Evolutionary conservation across 2,888 invertebrate genomes (phyloP).

Genomic region (Drosophila ezoana): DNA sequence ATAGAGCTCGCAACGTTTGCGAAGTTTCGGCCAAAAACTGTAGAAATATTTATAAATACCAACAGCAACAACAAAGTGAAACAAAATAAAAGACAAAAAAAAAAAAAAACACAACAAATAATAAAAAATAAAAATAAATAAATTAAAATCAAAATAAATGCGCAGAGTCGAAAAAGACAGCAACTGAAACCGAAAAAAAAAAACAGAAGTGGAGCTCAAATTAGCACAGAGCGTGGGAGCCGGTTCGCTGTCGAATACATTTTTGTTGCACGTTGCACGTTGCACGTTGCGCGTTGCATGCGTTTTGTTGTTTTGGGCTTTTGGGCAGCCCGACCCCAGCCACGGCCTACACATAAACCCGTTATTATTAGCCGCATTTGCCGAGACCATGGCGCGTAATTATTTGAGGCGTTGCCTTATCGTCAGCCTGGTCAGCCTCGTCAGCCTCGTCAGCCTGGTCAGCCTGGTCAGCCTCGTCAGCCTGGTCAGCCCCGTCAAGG

Average conservation of each 20-base stretch:
- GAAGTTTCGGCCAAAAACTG: constrained; percentile 52
- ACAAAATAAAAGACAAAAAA: constrained; percentile 8
- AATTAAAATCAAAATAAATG: constrained; percentile 44
- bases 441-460: constrained; percentile 9
- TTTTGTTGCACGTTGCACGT: constrained; percentile 16
- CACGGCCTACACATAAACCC: constrained; percentile 49
- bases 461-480: constrained; percentile 2
- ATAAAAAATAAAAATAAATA: constrained; percentile 8
- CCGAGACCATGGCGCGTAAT: constrained; percentile 60
- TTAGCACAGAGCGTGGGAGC: constrained; percentile 83
- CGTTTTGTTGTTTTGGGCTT: background rate
- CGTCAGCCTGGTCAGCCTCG: constrained; percentile 21
- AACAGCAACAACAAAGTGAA: constrained; percentile 33
- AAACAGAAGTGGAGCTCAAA: constrained; percentile 74
- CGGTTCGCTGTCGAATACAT: constrained; percentile 47
- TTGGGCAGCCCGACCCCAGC: constrained; percentile 31
- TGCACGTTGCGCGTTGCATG: constrained; percentile 38
- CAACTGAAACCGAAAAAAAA: constrained; percentile 33
- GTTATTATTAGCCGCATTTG: constrained; percentile 58
- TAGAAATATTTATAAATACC: constrained; percentile 72
- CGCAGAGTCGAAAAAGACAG: constrained; percentile 19
- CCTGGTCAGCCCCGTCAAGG: constrained; percentile 46
- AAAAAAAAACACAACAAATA: background rate
- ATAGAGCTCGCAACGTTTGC: constrained; percentile 54
- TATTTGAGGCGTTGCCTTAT: constrained; percentile 47